Percentiles rank a stretch among this genome's conserved stretches.
Conservation (phyloP, 2,113 vertebrate genomes). For the Romanogobio albipinnatus region DNA sequence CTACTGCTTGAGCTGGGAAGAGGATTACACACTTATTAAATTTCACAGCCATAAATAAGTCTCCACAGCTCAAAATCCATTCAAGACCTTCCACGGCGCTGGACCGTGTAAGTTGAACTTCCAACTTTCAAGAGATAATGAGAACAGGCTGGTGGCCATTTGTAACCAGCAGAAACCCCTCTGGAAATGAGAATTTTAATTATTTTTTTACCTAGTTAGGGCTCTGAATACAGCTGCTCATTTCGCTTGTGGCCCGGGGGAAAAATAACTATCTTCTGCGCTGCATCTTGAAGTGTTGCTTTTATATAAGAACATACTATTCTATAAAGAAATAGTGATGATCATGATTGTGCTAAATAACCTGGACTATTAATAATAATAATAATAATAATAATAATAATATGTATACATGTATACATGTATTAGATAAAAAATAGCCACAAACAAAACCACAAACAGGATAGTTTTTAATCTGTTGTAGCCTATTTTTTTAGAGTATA, state of each 20-base stretch:
- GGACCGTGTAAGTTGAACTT: constrained; percentile 1
- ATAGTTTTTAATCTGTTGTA: neutral
- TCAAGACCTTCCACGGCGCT: constrained; percentile 21
- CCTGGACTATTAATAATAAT: neutral
- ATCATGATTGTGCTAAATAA: neutral
- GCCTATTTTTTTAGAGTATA: no score
- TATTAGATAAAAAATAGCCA: neutral
- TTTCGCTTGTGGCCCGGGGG: neutral
- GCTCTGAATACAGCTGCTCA: constrained; percentile 1
- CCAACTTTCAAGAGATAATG: constrained; percentile 34
- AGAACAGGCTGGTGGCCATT: neutral
- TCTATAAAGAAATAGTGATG: neutral
- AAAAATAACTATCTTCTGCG: neutral
- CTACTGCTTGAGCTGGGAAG: constrained; percentile 52
- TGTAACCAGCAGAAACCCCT: constrained; percentile 8
- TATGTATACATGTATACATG: neutral
- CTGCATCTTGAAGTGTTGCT: neutral
- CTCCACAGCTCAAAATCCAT: constrained; percentile 50
- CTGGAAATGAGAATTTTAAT: neutral
- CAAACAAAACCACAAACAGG: neutral
- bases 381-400: no score
- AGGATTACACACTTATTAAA: constrained; percentile 59
- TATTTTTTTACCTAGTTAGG: constrained; percentile 4
- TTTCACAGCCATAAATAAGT: constrained; percentile 63
- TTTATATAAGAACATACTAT: neutral